Evolutionary conservation across 2,113 vertebrate genomes (phyloP).

Genomic region (Aptenodytes patagonicus): DNA sequence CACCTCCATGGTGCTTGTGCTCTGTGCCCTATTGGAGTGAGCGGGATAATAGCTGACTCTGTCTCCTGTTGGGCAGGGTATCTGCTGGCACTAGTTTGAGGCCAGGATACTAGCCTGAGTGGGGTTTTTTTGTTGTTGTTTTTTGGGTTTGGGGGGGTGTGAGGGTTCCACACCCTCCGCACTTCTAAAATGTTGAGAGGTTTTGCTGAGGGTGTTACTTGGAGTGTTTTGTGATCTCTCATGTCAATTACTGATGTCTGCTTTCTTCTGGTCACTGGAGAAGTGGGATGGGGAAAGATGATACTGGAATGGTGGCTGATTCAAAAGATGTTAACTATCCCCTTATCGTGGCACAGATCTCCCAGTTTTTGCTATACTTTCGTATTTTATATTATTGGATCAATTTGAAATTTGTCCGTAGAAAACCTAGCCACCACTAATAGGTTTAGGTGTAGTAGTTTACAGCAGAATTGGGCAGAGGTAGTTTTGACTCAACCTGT

Average conservation of each 20-base stretch:
- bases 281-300: not conserved
- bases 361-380: not conserved
- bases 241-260: not conserved
- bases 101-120: not conserved
- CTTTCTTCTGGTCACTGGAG: not conserved
- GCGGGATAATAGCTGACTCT: not conserved
- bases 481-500: not conserved
- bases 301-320: not conserved
- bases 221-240: not conserved
- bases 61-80: not conserved
- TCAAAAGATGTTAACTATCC: not conserved
- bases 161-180: not conserved
- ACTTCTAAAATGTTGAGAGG: not conserved
- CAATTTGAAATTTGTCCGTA: not conserved
- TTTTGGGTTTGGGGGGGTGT: rapidly evolving
- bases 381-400: not conserved
- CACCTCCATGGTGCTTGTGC: not conserved
- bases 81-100: not conserved
- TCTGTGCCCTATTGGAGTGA: not conserved
- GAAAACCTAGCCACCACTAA: not conserved
- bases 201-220: not conserved
- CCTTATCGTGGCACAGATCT: not conserved
- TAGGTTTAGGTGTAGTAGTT: not conserved
- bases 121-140: too few relatives aligned
- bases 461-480: not conserved